Base-by-base conservation (phyloP, 2,113 vertebrate species). In the Ceyx margarethae region DNA sequence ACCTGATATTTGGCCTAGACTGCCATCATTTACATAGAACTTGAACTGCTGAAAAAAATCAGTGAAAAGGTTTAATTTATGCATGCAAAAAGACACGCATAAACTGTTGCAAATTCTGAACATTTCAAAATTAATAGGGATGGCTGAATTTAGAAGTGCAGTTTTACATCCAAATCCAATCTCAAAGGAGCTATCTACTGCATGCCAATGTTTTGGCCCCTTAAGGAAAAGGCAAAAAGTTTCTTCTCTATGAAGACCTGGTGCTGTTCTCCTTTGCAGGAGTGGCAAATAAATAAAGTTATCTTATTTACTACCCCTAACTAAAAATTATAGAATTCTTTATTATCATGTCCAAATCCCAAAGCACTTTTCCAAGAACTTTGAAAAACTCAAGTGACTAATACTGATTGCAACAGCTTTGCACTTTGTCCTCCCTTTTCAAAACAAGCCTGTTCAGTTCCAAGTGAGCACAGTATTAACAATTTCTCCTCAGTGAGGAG, bases 381-480 rank as follows among this genome's bases (percentile, higher is more conserved):
- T 91, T 46, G 48, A 81, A 91, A 91, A 92, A 16, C 57, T 60
- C 22, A 67, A 81, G 22, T 56, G 64, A 91, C 37, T 85, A 87
- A 93, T 42, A 82, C n/a, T 21, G 37, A 87, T 40, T 73, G 75
- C 72, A 89, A 46, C 10, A 91, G 72, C 40, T 85, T 54, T 90
- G 79, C 60, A 81, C 75, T 89, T 85, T 89, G 75, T 89, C 33
- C 81, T 48, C 31, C 2, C 4, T 80, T 85, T 87, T 77, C 1
- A 1, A 85, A 85, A 81, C 13, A 43, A 46, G 31, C 78, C 57
- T 13, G 29, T 31, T 72, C 50, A 28, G 25, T 22, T 82, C 37
- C 50, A 43, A 91, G 35, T 48, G 64, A 71, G 60, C 0, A 0
- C 1, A 2, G 20, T 81, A 78, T 78, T 78, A 86, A 61, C 58